phyloP scores from a whole-genome alignment of 2,888 invertebrate species.

The Aphidoletes aphidimyza region DNA sequence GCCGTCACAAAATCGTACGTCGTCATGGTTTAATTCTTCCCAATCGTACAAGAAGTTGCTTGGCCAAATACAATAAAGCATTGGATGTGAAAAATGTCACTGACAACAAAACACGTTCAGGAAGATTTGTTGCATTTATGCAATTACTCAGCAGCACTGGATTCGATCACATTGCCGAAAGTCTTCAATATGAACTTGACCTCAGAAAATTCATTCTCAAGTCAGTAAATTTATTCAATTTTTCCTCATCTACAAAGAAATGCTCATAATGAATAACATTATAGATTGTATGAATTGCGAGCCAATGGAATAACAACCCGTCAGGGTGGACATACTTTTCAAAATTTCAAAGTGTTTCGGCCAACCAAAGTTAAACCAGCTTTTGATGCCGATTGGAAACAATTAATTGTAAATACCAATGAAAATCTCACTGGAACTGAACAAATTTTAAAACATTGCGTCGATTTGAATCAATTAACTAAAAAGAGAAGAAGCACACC shows the following conservation, averaged over 20 bases:
- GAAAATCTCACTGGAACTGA: background rate
- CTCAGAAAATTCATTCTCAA: slow-evolving; percentile 71
- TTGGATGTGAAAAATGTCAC: slow-evolving; percentile 57
- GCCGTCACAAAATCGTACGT: slow-evolving; percentile 78
- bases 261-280: background rate
- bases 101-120: slow-evolving; percentile 55
- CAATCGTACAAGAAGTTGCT: slow-evolving; percentile 75
- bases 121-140: slow-evolving; percentile 75
- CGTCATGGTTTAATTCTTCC: slow-evolving; percentile 83
- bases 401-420: background rate
- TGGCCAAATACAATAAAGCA: slow-evolving; percentile 71
- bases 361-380: background rate
- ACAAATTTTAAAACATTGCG: slow-evolving; percentile 16
- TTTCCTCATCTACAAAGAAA: background rate
- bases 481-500: slow-evolving; percentile 28
- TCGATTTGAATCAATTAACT: slow-evolving; percentile 21
- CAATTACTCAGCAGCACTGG: slow-evolving; percentile 78
- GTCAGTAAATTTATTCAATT: slow-evolving; percentile 60
- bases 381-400: slow-evolving; percentile 20
- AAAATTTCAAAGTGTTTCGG: slow-evolving; percentile 62
- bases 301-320: slow-evolving; percentile 77
- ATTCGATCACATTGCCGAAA: slow-evolving; percentile 82
- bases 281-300: slow-evolving; percentile 73
- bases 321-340: slow-evolving; percentile 73
- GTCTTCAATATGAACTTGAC: slow-evolving; percentile 77